Base-by-base conservation (phyloP, 2,113 vertebrate species). In the Clupea harengus region DNA sequence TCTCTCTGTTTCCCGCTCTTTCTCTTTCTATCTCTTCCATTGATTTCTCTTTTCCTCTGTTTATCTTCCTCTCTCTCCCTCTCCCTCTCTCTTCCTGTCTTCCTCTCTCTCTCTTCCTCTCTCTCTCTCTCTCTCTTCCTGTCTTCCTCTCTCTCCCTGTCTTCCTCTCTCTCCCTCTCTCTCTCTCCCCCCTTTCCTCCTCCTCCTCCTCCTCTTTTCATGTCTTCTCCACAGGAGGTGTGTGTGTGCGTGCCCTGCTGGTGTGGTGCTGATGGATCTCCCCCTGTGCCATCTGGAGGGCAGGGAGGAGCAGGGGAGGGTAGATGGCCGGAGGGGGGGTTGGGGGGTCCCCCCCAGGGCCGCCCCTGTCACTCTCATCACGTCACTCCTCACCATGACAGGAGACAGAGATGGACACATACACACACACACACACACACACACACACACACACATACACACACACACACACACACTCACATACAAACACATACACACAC, bases 301-400 rank as follows among this genome's bases (percentile, higher is more conserved):
- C 20, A 78, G 67, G 64, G 45, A 54, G 52, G 57, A 64, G 57
- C 20, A 25, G 57, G 22, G 57, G 57, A 25, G 22, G 57, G 20
- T 22, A 25, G 8, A 64, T 25, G 57, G 22, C 20, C 9, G n/a
- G 22, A 6, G 20, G 20, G 64, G 8, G 25, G 25, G 60, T 67
- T 22, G 3, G 60, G n/a, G 60, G n/a, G 64, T 72, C 46, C 60
- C 84, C 85, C 84, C 45, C 20, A 85, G 85, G 81, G 83, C 81
- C 52, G 64, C 22, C 32, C 18, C 82, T 88, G 84, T 86, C 87
- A 88, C 45, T 84, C 46, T 82, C 25, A 86, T 88, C 87, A 86
- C 82, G 84, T 88, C 75, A 86, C 28, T 25, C 25, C 28, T 72
- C 57, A 10, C 75, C 22, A 22, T 54, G 54, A 84, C 87, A 86